Evolutionary conservation across 1,140 invertebrate species (phyloP).

Genomic region (Chrysoperla carnea): DNA sequence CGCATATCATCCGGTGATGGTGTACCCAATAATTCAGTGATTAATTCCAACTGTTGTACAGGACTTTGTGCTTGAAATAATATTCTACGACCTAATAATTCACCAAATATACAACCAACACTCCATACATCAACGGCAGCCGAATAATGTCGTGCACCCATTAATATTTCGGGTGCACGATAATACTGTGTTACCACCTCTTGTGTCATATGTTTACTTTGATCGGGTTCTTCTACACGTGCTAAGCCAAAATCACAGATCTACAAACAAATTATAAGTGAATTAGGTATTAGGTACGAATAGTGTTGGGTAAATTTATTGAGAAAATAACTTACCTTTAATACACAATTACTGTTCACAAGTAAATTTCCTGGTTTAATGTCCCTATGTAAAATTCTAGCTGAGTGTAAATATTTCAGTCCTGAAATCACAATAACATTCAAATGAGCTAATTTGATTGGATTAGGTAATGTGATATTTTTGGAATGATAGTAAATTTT

Average conservation of each 20-base stretch:
- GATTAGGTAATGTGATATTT: not conserved
- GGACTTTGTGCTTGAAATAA: conserved; percentile 94
- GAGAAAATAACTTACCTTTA: conserved; percentile 50
- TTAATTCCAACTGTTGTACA: conserved; percentile 87
- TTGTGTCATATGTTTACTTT: conserved; percentile 91
- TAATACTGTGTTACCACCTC: conserved; percentile 99
- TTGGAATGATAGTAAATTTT: too few species aligned
- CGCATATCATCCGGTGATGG: conserved; percentile 90
- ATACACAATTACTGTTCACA: conserved; percentile 95
- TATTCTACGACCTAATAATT: conserved; percentile 84
- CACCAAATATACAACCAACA: conserved; percentile 98
- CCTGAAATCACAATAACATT: conserved; percentile 37
- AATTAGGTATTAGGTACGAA: not conserved
- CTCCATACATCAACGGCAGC: conserved; percentile 96
- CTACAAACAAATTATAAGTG: conserved; percentile 24
- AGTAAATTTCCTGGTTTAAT: conserved; percentile 98
- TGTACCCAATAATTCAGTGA: conserved; percentile 94
- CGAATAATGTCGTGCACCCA: conserved; percentile 96
- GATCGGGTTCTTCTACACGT: conserved; percentile 80
- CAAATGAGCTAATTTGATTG: not conserved
- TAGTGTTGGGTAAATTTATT: conserved; percentile 1
- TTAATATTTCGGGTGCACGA: conserved; percentile 92
- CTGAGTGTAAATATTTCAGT: conserved; percentile 95
- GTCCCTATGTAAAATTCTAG: conserved; percentile 92
- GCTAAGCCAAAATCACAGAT: conserved; percentile 94